phyloP scores from a whole-genome alignment of 2,888 invertebrate genomes.

The Sipha maydis region DNA sequence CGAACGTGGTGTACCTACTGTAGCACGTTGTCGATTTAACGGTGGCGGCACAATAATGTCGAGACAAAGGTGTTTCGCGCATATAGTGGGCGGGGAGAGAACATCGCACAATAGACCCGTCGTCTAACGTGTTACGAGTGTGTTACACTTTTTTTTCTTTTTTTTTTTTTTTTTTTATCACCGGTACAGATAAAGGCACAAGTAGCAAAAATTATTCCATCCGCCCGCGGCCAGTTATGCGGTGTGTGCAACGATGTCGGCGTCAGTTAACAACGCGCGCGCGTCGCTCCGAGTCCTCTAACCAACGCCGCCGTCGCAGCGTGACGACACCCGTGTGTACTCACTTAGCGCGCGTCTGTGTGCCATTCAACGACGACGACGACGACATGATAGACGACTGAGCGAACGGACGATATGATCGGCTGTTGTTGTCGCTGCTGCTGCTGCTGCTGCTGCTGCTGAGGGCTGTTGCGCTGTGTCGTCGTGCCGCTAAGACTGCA shows the following conservation, averaged over 20 bases:
- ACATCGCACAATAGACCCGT: conserved; percentile 18
- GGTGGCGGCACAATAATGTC: not conserved
- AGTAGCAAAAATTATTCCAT: conserved; percentile 54
- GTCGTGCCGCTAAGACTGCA: not conserved
- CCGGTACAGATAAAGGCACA: conserved; percentile 28
- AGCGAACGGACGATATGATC: conserved; percentile 2
- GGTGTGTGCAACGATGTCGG: not conserved
- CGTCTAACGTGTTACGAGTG: not conserved
- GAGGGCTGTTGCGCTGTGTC: not conserved
- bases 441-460: not conserved
- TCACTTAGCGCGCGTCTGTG: not conserved
- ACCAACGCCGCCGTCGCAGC: not conserved
- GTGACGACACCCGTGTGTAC: not conserved
- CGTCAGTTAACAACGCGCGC: conserved; percentile 43
- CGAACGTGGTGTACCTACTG: too few species aligned
- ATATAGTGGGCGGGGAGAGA: not conserved
- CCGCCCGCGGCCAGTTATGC: conserved; percentile 26
- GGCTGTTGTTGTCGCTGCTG: not conserved
- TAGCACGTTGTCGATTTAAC: not conserved
- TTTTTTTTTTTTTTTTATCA: not conserved
- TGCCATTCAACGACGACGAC: not conserved
- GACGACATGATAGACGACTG: not conserved
- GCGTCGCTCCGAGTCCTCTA: not conserved
- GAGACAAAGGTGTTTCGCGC: not conserved
- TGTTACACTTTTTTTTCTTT: not conserved